Conservation (phyloP, 2,113 vertebrate genomes). For the Indicator maculatus region DNA sequence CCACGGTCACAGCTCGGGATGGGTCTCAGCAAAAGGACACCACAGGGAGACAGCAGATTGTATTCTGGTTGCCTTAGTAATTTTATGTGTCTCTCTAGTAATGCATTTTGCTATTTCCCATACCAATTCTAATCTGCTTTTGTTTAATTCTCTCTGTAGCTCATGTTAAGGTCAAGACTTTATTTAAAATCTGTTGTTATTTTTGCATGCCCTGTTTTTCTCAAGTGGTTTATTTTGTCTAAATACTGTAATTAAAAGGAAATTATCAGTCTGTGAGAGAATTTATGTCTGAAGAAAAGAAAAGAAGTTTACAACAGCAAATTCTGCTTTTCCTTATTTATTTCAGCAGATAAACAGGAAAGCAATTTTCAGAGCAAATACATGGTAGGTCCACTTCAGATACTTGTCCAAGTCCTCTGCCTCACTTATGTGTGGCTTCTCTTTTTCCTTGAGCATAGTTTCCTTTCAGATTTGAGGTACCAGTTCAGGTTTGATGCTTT, state of each 20-base stretch:
- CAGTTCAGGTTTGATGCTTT: background rate
- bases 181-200: background rate
- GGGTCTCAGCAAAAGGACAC: background rate
- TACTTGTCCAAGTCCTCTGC: background rate
- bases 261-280: background rate
- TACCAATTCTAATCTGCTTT: background rate
- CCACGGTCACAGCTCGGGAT: background rate
- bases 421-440: background rate
- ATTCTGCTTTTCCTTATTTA: background rate
- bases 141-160: background rate
- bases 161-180: background rate
- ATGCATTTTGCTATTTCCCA: background rate
- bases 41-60: background rate
- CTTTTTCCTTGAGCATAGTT: background rate
- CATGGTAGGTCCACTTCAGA: background rate
- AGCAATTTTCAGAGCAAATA: background rate
- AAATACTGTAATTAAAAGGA: background rate
- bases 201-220: background rate
- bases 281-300: background rate
- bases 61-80: background rate
- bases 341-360: conserved; percentile 20
- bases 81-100: background rate
- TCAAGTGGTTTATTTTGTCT: conserved; percentile 8
- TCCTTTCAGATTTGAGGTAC: background rate
- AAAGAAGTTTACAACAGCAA: background rate